Conservation (phyloP, 2,888 invertebrate species). For the Drosophila yooni region DNA sequence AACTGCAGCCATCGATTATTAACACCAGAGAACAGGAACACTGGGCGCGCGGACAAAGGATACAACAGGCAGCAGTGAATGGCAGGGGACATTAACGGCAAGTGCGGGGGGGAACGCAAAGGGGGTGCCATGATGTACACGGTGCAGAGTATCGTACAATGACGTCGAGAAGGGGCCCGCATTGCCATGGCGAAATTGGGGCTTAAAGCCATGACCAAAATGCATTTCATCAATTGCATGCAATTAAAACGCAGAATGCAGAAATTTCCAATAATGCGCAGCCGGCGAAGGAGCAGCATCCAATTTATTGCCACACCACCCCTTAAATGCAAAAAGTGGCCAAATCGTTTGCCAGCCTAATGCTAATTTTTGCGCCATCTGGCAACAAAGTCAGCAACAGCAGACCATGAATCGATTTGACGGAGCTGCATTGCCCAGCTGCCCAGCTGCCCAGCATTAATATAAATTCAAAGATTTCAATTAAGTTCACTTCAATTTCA, state of each 20-base stretch:
- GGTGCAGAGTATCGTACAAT: conserved; percentile 13
- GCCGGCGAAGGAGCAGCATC: conserved; percentile 37
- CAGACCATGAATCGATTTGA: background rate
- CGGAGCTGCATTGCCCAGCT: background rate
- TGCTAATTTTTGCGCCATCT: conserved; percentile 68
- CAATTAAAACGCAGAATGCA: conserved; percentile 67
- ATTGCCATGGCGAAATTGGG: conserved; percentile 18
- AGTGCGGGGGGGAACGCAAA: too few relatives aligned
- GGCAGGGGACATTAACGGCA: background rate
- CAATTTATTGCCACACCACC: conserved; percentile 36
- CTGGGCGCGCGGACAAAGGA: conserved; percentile 6
- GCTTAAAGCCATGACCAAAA: conserved; percentile 43
- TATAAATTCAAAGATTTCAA: background rate
- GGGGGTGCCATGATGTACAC: conserved; percentile 38
- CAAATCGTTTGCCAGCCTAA: conserved; percentile 60
- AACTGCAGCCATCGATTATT: conserved; percentile 70
- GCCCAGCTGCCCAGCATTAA: conserved; percentile 6
- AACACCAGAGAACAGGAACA: conserved; percentile 37
- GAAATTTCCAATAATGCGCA: conserved; percentile 73
- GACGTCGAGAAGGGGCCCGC: conserved; percentile 14
- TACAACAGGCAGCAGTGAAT: background rate
- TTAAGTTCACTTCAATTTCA: background rate
- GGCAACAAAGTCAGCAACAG: conserved; percentile 46
- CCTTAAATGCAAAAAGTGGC: conserved; percentile 19
- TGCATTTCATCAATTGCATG: conserved; percentile 60